Conservation (phyloP, 2,113 vertebrate species). For the Cheirogaleus medius region DNA sequence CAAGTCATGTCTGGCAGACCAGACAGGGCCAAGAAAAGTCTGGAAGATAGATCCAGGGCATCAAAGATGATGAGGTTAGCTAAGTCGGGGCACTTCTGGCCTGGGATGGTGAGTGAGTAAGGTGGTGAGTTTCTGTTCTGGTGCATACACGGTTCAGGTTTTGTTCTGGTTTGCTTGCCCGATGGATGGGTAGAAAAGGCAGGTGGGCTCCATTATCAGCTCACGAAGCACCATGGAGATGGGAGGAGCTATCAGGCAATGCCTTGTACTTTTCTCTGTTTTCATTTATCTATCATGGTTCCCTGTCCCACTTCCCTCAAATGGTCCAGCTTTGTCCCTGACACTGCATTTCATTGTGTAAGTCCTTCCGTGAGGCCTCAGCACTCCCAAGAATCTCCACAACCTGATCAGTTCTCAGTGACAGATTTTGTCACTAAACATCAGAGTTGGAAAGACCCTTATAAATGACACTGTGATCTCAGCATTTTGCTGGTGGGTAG, state of each 20-base stretch:
- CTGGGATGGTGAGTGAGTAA: too few relatives aligned
- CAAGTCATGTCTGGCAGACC: not conserved
- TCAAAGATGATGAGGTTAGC: not conserved
- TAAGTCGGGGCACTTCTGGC: not conserved
- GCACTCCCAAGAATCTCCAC: not conserved
- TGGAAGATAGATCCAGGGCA: not conserved
- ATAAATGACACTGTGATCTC: not conserved
- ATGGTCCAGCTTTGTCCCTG: not conserved
- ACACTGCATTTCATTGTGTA: not conserved
- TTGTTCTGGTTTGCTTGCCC: not conserved
- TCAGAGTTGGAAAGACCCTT: not conserved
- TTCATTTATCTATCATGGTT: not conserved
- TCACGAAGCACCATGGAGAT: not conserved
- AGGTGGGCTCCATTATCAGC: too few relatives aligned
- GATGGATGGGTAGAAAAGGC: not conserved
- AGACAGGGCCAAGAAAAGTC: not conserved
- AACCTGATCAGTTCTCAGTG: not conserved
- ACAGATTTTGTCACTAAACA: not conserved
- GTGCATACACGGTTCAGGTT: not conserved
- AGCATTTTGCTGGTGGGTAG: not conserved
- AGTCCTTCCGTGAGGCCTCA: rapidly evolving
- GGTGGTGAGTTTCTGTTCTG: too few relatives aligned
- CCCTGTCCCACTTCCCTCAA: not conserved
- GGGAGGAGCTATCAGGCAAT: rapidly evolving
- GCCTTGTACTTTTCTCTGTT: not conserved